These are phyloP conservation scores for Triplophysa tibetana DNA, from an alignment of 2,113 vertebrate genomes.

Conservation along the genomic window DNA sequence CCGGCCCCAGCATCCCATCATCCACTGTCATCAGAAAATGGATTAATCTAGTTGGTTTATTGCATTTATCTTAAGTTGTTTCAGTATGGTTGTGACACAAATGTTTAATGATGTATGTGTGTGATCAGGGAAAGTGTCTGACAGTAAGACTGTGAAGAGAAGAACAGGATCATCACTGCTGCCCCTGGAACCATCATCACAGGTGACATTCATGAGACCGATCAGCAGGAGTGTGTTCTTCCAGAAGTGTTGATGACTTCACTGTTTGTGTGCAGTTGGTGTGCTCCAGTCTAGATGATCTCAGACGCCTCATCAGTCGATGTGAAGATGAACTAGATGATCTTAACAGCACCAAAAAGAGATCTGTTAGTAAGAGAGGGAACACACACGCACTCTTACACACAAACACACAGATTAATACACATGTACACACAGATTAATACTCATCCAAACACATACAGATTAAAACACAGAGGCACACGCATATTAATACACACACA, in stretches of 20 bases:
- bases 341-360: slow-evolving; percentile 93
- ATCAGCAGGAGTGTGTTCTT: no score
- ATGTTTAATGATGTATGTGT: not conserved
- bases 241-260: not conserved
- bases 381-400: slow-evolving; percentile 19
- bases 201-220: slow-evolving; percentile 71
- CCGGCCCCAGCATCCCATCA: no score
- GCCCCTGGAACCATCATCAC: slow-evolving; percentile 82
- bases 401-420: not conserved
- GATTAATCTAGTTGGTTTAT: no score
- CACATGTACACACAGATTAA: not conserved
- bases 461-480: no score
- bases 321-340: slow-evolving; percentile 93
- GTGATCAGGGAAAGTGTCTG: slow-evolving; percentile 80
- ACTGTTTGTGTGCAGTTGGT: slow-evolving; percentile 81
- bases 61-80: no score
- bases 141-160: slow-evolving; percentile 83
- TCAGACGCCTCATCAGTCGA: slow-evolving; percentile 94
- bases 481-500: no score
- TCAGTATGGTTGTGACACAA: no score
- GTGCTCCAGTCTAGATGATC: slow-evolving; percentile 93
- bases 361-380: slow-evolving; percentile 83
- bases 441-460: no score
- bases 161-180: slow-evolving; percentile 74
- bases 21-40: no score